Evolutionary conservation across 2,888 invertebrate genomes (phyloP).

Genomic region (Eristalis intricaria): DNA sequence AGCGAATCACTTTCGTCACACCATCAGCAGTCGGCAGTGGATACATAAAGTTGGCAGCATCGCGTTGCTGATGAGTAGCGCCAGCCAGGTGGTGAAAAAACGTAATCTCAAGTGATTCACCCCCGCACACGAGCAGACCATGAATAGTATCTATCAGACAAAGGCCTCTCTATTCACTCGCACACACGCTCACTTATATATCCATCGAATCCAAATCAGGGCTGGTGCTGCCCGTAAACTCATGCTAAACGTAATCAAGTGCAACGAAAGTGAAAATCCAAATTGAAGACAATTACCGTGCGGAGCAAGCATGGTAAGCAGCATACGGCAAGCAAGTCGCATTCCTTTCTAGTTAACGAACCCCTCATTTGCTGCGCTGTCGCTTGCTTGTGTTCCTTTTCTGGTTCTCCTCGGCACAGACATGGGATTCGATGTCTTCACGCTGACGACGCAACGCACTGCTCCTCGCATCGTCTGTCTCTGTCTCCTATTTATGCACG

Average conservation of each 20-base stretch:
- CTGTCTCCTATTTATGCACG: slow-evolving; percentile 47
- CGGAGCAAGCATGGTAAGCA: slow-evolving; percentile 9
- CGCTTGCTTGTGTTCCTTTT: slow-evolving; percentile 32
- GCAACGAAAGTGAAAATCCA: slow-evolving; percentile 71
- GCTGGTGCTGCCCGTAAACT: slow-evolving; percentile 15
- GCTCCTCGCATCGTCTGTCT: slow-evolving; percentile 15
- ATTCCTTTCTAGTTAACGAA: slow-evolving; percentile 67
- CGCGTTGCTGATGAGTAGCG: neutral
- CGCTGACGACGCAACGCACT: slow-evolving; percentile 45
- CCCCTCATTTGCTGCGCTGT: slow-evolving; percentile 26
- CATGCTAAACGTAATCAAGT: slow-evolving; percentile 62
- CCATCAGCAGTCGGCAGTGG: neutral
- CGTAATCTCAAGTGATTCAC: slow-evolving; percentile 55
- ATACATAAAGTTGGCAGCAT: neutral
- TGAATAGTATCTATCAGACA: slow-evolving; percentile 22
- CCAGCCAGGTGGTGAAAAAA: slow-evolving; percentile 40
- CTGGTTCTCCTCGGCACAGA: slow-evolving; percentile 16
- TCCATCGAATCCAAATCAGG: slow-evolving; percentile 43
- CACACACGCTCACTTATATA: neutral
- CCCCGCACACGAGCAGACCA: neutral
- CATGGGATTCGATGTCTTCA: slow-evolving; percentile 1
- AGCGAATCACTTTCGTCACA: slow-evolving; percentile 6
- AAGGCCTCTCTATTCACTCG: neutral
- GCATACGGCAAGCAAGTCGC: slow-evolving; percentile 29
- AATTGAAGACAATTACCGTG: slow-evolving; percentile 54